Evolutionary conservation across 2,113 vertebrate species (phyloP).

Genomic region (Phoxinus phoxinus): DNA sequence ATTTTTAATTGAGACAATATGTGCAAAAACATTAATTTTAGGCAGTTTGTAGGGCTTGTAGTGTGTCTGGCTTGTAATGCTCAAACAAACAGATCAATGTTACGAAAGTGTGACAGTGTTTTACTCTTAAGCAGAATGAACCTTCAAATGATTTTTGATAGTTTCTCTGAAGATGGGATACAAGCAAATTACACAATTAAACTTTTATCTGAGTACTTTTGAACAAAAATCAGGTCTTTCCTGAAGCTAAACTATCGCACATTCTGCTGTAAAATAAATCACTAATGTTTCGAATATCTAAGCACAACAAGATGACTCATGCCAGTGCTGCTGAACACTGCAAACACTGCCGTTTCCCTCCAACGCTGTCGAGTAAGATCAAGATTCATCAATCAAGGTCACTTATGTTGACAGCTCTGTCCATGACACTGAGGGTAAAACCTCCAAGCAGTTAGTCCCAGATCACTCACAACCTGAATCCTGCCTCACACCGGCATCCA

Average conservation of each 20-base stretch:
- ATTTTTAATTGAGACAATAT: neutral
- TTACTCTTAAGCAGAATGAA: neutral
- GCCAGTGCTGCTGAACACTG: neutral
- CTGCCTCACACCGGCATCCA: slow-evolving; percentile 22
- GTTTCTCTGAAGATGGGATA: neutral
- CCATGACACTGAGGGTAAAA: slow-evolving; percentile 37
- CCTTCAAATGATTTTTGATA: neutral
- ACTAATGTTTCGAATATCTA: neutral
- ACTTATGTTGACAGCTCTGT: slow-evolving; percentile 14
- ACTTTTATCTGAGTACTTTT: neutral
- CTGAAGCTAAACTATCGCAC: neutral
- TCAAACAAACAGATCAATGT: neutral
- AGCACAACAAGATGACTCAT: neutral
- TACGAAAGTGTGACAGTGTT: neutral
- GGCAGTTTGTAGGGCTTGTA: neutral
- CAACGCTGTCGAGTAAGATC: neutral
- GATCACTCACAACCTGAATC: slow-evolving; percentile 40
- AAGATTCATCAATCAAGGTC: slow-evolving; percentile 30
- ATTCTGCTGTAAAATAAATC: neutral
- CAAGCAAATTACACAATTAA: neutral
- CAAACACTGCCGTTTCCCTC: neutral
- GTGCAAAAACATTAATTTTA: neutral
- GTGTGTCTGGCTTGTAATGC: neutral
- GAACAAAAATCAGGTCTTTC: neutral
- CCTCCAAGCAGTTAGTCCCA: slow-evolving; percentile 12